A percentile compares a stretch with the other conserved stretches of the same genome.
Conservation (phyloP, 2,113 vertebrate genomes). For the Hirundichthys speculiger region DNA sequence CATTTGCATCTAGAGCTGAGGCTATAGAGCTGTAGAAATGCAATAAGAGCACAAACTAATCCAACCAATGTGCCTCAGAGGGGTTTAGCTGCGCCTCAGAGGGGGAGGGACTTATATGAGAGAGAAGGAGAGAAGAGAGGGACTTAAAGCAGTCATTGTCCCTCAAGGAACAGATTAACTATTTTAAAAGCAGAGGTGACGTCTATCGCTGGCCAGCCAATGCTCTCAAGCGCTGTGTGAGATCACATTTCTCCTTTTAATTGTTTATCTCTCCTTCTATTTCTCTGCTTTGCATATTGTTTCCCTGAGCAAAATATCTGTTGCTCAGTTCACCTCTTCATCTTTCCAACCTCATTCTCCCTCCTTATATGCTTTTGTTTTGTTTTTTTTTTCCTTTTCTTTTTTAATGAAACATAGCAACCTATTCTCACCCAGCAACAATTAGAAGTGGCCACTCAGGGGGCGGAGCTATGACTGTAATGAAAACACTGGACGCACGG, state of each 20-base stretch:
- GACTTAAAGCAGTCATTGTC: slow-evolving; percentile 80
- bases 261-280: slow-evolving; percentile 17
- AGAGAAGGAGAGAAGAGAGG: slow-evolving; percentile 44
- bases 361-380: slow-evolving; percentile 18
- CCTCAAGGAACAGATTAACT: slow-evolving; percentile 74
- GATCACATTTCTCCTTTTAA: slow-evolving; percentile 30
- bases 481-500: slow-evolving; percentile 70
- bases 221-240: slow-evolving; percentile 36
- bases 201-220: slow-evolving; percentile 41
- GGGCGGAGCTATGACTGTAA: slow-evolving; percentile 44
- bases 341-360: slow-evolving; percentile 22
- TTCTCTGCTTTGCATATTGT: neutral
- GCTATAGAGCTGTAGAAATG: slow-evolving; percentile 49
- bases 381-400: slow-evolving; percentile 52
- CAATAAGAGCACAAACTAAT: slow-evolving; percentile 73
- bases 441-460: slow-evolving; percentile 42
- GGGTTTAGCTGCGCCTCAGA: slow-evolving; percentile 60
- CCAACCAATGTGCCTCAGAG: slow-evolving; percentile 65
- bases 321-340: slow-evolving; percentile 31
- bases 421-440: slow-evolving; percentile 52
- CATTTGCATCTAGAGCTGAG: slow-evolving; percentile 47
- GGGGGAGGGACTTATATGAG: slow-evolving; percentile 57
- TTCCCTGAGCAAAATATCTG: slow-evolving; percentile 36
- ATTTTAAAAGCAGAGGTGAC: slow-evolving; percentile 80
- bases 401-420: slow-evolving; percentile 55